A percentile compares a stretch with the other conserved stretches of the same genome.
These are phyloP conservation scores for Polymixis flavicincta DNA, from an alignment of 2,888 invertebrate species.

Conservation along the genomic window DNA sequence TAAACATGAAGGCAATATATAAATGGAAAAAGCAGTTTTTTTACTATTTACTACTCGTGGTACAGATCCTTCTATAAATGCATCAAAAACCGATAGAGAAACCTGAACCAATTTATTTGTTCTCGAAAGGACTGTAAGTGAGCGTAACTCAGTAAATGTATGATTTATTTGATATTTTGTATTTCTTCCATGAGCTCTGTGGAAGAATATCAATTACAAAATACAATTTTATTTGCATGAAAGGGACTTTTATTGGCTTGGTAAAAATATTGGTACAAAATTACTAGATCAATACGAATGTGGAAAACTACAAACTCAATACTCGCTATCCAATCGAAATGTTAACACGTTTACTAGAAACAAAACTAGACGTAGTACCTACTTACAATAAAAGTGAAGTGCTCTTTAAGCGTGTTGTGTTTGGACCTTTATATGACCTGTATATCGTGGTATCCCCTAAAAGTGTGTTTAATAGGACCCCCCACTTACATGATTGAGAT, in stretches of 20 bases:
- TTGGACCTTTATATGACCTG: not conserved
- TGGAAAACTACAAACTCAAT: not conserved
- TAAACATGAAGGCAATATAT: not conserved
- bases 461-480: not conserved
- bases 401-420: not conserved
- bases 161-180: not conserved
- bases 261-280: not conserved
- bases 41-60: not conserved
- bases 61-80: not conserved
- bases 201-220: not conserved
- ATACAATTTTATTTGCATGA: not conserved
- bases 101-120: not conserved
- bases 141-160: not conserved
- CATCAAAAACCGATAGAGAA: not conserved
- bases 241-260: not conserved
- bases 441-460: too few species aligned
- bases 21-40: too few species aligned
- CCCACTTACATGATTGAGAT: not conserved
- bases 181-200: not conserved
- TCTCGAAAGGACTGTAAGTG: not conserved
- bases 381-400: not conserved
- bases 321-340: not conserved
- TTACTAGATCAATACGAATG: not conserved
- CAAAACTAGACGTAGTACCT: not conserved
- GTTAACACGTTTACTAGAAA: too few species aligned